Conservation (phyloP, 1,140 invertebrate species). For the Caenorhabditis latens region DNA sequence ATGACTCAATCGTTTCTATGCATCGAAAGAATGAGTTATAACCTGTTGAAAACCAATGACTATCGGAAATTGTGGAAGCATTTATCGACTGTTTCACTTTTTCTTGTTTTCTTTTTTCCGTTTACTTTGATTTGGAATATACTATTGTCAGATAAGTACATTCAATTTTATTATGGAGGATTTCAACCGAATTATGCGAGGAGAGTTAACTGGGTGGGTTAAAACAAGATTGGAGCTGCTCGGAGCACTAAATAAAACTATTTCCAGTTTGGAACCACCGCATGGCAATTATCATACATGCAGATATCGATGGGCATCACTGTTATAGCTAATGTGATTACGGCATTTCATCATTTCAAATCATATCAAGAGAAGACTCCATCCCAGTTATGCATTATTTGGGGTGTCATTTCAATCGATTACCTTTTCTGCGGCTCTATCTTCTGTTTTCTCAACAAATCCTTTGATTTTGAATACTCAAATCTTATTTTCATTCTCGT, state of each 20-base stretch:
- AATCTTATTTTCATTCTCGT: slow-evolving; percentile 6
- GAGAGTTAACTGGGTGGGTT: slow-evolving; percentile 14
- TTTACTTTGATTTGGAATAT: slow-evolving; percentile 32
- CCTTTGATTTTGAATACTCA: background rate
- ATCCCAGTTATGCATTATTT: background rate
- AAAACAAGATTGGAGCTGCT: background rate
- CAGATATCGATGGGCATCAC: slow-evolving; percentile 5
- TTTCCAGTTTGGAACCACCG: slow-evolving; percentile 10
- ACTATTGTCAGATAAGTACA: slow-evolving; percentile 6
- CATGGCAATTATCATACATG: slow-evolving; percentile 34
- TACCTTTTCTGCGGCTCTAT: background rate
- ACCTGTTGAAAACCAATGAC: background rate
- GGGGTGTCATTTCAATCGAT: background rate
- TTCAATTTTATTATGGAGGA: slow-evolving; percentile 20
- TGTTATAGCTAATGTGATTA: background rate
- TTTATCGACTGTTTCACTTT: background rate
- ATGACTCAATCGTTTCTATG: background rate
- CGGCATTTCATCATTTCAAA: background rate
- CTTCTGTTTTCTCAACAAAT: slow-evolving; percentile 14
- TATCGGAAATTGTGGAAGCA: slow-evolving; percentile 5
- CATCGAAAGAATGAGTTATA: slow-evolving; percentile 5
- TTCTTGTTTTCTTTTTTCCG: background rate
- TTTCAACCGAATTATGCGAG: slow-evolving; percentile 32
- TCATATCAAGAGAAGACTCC: background rate
- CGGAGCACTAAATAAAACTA: background rate